phyloP scores from a whole-genome alignment of 2,797 vertebrate species.

The Myiotriccus ornatus region DNA sequence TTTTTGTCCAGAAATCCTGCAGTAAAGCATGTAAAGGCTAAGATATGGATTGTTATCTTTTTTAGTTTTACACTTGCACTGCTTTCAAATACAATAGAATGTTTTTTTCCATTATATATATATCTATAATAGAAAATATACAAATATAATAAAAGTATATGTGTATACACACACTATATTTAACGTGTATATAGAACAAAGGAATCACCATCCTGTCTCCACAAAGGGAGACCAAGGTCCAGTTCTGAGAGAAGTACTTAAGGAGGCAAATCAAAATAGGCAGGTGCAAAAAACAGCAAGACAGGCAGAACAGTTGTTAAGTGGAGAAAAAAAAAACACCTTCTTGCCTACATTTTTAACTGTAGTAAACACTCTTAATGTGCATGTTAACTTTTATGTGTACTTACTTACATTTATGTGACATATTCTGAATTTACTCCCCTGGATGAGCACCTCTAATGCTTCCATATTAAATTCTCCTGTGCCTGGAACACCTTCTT shows the following conservation, averaged over 20 bases:
- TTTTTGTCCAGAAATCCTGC: background rate
- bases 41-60: background rate
- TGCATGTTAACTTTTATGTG: background rate
- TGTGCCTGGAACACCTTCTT: background rate
- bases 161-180: too few relatives aligned
- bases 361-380: background rate
- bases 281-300: background rate
- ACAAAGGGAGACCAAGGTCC: background rate
- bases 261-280: background rate
- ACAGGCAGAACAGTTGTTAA: background rate
- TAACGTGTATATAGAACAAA: background rate
- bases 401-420: background rate
- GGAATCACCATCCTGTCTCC: background rate
- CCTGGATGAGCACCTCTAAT: background rate
- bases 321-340: background rate
- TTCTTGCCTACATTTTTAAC: background rate
- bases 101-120: too few relatives aligned
- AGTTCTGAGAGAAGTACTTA: background rate
- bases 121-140: too few relatives aligned
- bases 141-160: background rate
- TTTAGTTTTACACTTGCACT: background rate
- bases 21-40: background rate
- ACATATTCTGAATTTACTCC: background rate
- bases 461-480: background rate
- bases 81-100: background rate